Evolutionary conservation across 1,140 invertebrate species (phyloP).

Genomic region (Apis florea): DNA sequence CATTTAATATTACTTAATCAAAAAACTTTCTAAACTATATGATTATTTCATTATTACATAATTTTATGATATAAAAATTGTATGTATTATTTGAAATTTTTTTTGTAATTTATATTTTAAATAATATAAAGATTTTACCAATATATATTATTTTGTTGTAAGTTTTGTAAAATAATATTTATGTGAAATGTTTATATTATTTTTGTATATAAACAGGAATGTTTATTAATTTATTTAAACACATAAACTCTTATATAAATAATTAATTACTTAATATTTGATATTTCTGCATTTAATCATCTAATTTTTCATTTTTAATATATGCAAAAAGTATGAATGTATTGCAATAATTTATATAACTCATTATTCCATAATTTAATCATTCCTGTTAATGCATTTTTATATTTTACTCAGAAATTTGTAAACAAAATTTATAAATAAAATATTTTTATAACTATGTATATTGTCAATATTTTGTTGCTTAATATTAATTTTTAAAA

Average conservation of each 20-base stretch:
- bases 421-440: conserved; percentile 47
- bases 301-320: conserved; percentile 6
- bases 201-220: conserved; percentile 40
- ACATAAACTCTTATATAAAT: not conserved
- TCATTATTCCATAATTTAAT: conserved; percentile 25
- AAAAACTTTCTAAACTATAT: not conserved
- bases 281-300: conserved; percentile 5
- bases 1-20: conserved; percentile 24
- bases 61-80: not conserved
- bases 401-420: conserved; percentile 39
- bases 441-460: conserved; percentile 60
- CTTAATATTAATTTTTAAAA: not conserved
- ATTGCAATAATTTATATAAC: not conserved
- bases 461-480: not conserved
- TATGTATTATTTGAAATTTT: conserved; percentile 10
- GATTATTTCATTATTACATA: conserved; percentile 5
- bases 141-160: conserved; percentile 5
- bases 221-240: conserved; percentile 29
- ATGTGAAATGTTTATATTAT: conserved; percentile 48
- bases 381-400: conserved; percentile 67
- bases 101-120: conserved; percentile 7
- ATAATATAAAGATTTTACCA: not conserved
- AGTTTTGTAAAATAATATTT: conserved; percentile 50
- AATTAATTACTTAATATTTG: not conserved
- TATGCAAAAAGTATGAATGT: conserved; percentile 19